Percentiles rank a stretch among this genome's conserved stretches.
These are phyloP conservation scores for Drosophila bocki DNA, from an alignment of 1,140 invertebrate species.

Conservation along the genomic window DNA sequence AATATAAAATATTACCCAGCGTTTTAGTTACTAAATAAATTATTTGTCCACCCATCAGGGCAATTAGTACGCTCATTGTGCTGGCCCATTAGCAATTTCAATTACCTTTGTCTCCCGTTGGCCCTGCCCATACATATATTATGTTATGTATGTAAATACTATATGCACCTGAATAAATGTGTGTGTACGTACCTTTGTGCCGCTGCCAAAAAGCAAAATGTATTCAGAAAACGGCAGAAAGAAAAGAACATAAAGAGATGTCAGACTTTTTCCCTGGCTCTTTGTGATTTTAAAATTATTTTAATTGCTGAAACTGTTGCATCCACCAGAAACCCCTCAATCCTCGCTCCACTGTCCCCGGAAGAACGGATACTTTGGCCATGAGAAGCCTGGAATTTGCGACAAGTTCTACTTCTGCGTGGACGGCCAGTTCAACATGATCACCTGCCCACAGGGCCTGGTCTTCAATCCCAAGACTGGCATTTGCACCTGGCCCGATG, in stretches of 20 bases:
- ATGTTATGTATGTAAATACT: conserved; percentile 4
- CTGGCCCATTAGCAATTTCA: conserved; percentile 54
- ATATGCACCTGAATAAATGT: conserved; percentile 34
- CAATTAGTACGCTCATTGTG: conserved; percentile 55
- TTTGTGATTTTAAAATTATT: conserved; percentile 18
- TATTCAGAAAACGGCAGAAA: conserved; percentile 21
- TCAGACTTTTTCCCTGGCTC: neutral
- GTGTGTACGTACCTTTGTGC: conserved; percentile 8
- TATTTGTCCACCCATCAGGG: conserved; percentile 39
- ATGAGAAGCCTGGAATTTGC: conserved; percentile 92
- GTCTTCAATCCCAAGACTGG: conserved; percentile 95
- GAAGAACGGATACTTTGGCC: conserved; percentile 94
- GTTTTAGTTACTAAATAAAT: conserved; percentile 51
- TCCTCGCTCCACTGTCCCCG: conserved; percentile 91
- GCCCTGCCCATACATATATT: neutral
- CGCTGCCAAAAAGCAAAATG: conserved; percentile 10
- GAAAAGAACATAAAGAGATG: neutral
- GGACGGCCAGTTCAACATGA: conserved; percentile 95
- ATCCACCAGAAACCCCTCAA: conserved; percentile 89
- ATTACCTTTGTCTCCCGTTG: conserved; percentile 50
- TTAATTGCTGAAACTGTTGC: neutral
- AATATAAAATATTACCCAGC: conserved; percentile 27
- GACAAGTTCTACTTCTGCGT: conserved; percentile 97
- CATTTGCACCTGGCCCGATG: conserved; percentile 96
- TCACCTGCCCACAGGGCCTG: conserved; percentile 94